Conservation (phyloP, 2,113 vertebrate genomes). For the Phainopepla nitens region DNA sequence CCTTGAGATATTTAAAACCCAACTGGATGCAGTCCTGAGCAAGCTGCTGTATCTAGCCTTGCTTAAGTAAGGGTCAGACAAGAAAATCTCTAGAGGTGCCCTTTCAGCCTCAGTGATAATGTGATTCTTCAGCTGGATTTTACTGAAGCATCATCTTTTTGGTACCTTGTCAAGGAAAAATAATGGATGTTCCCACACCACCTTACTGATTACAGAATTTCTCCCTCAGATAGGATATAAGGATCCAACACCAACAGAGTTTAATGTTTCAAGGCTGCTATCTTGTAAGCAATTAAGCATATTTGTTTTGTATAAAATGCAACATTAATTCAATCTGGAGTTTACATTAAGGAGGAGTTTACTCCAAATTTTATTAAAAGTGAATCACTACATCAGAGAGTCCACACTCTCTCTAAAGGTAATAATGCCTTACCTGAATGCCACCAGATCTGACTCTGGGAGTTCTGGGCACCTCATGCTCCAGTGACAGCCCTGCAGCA, state of each 20-base stretch:
- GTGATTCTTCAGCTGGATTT: neutral
- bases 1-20: neutral
- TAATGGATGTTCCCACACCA: neutral
- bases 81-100: neutral
- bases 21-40: neutral
- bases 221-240: neutral
- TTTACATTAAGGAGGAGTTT: neutral
- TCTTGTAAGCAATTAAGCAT: neutral
- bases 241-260: neutral
- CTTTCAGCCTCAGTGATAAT: neutral
- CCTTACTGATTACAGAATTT: neutral
- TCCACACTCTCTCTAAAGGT: neutral
- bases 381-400: neutral
- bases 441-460: neutral
- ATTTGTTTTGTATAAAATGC: neutral
- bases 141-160: neutral
- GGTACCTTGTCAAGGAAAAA: neutral
- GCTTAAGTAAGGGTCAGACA: neutral
- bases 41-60: neutral
- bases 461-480: neutral
- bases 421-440: neutral
- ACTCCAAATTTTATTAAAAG: neutral
- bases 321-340: neutral
- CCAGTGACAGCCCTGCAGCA: neutral
- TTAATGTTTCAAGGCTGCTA: neutral